Evolutionary conservation across 2,797 vertebrate species (phyloP).

Genomic region (Phoeniculus purpureus): DNA sequence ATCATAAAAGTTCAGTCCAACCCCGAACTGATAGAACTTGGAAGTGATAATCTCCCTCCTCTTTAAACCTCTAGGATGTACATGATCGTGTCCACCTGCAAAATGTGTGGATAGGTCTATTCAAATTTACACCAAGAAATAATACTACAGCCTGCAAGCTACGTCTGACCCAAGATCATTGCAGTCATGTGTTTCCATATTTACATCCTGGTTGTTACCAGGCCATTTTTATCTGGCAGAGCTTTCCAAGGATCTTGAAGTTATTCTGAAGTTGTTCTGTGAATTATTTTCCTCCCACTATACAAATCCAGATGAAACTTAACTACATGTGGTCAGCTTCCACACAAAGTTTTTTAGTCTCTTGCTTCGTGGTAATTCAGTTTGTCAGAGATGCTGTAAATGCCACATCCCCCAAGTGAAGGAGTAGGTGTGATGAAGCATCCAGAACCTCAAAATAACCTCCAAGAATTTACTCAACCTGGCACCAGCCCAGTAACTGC

Average conservation of each 20-base stretch:
- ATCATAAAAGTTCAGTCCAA: not conserved
- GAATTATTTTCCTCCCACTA: not conserved
- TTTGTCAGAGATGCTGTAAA: not conserved
- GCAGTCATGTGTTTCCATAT: not conserved
- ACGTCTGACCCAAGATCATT: accelerated
- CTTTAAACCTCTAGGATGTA: not conserved
- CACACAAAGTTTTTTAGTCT: not conserved
- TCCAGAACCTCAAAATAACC: not conserved
- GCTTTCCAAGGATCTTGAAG: not conserved
- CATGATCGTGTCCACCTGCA: not conserved
- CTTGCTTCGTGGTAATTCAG: not conserved
- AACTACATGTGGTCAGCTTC: not conserved
- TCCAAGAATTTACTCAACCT: not conserved
- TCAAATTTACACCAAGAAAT: not conserved
- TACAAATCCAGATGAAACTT: not conserved
- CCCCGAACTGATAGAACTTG: not conserved
- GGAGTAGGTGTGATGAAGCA: not conserved
- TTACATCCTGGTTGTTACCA: not conserved
- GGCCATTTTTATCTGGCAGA: not conserved
- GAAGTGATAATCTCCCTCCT: not conserved
- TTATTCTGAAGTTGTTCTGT: not conserved
- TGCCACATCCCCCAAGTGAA: not conserved
- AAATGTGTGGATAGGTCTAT: not conserved
- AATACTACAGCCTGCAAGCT: not conserved
- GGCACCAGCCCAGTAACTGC: not conserved